Conservation (phyloP, 2,113 vertebrate genomes). For the Lanius ludovicianus region DNA sequence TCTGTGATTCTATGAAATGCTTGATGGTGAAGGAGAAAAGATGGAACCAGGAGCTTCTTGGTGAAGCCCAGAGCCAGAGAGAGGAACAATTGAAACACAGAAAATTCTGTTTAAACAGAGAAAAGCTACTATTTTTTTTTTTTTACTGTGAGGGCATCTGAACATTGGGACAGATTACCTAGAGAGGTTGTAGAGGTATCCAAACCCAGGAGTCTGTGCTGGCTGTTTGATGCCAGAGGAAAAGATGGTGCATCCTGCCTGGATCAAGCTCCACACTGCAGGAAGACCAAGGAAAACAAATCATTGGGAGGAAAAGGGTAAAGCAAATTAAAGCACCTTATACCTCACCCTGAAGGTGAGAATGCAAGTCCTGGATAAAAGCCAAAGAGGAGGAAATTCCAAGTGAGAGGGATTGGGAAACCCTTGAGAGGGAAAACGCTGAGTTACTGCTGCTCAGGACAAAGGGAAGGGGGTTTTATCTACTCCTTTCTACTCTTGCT, state of each 20-base stretch:
- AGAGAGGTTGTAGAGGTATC: no score
- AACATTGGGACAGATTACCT: no score
- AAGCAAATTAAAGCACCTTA: background rate
- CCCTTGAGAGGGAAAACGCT: background rate
- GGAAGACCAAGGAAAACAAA: background rate
- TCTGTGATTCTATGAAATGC: background rate
- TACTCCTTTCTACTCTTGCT: background rate
- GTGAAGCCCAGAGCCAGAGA: no score
- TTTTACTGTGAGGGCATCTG: background rate
- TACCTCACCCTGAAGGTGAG: background rate
- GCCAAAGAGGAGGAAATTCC: background rate
- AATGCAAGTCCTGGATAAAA: background rate
- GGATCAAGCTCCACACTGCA: background rate
- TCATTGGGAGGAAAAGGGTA: background rate
- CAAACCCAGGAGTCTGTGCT: background rate
- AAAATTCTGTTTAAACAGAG: background rate
- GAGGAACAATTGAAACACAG: background rate
- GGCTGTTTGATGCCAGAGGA: background rate
- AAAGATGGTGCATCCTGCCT: accelerated
- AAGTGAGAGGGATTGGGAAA: background rate
- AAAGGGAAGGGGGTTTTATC: background rate
- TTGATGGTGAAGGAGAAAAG: background rate
- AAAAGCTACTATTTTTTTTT: background rate
- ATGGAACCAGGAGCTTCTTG: background rate
- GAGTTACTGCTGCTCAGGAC: background rate